These are phyloP conservation scores for Ictalurus punctatus DNA, from an alignment of 2,113 vertebrate genomes.

Conservation along the genomic window DNA sequence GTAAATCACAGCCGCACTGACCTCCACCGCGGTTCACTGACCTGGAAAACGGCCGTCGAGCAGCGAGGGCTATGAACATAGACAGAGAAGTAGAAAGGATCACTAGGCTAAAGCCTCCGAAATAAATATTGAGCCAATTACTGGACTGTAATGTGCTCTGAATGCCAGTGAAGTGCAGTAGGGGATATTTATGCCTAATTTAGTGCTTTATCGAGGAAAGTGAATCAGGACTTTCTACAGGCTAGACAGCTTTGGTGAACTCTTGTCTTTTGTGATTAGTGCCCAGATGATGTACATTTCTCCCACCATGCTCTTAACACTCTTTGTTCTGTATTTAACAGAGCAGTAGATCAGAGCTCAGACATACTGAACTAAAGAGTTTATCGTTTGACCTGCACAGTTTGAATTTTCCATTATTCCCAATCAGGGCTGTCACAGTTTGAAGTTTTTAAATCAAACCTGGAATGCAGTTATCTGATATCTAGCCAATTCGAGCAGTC, in stretches of 20 bases:
- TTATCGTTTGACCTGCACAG: not conserved
- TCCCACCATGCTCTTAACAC: not conserved
- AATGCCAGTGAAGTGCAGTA: slow-evolving; percentile 59
- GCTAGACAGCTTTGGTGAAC: slow-evolving; percentile 2
- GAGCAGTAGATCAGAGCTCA: not conserved
- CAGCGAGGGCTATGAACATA: not conserved
- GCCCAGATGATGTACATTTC: slow-evolving; percentile 5
- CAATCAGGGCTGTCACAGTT: not conserved
- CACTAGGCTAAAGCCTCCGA: slow-evolving; percentile 55
- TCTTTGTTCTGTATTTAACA: not conserved
- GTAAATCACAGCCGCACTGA: slow-evolving; percentile 55
- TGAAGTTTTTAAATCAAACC: not conserved
- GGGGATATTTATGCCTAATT: slow-evolving; percentile 67
- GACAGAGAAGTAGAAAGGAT: slow-evolving; percentile 9
- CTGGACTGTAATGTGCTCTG: slow-evolving; percentile 72
- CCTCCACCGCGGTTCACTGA: slow-evolving; percentile 66
- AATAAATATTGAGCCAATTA: slow-evolving; percentile 79
- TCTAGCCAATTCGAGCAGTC: not conserved
- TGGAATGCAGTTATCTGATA: not conserved
- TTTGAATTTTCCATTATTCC: not conserved
- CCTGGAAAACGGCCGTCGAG: slow-evolving; percentile 70
- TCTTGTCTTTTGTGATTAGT: slow-evolving; percentile 13
- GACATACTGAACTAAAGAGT: not conserved
- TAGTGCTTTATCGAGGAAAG: slow-evolving; percentile 60
- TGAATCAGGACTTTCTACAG: slow-evolving; percentile 55